A percentile compares a stretch with the other conserved stretches of the same genome.
Evolutionary conservation across 2,113 vertebrate genomes (phyloP).

Genomic region (Aplodontia rufa): DNA sequence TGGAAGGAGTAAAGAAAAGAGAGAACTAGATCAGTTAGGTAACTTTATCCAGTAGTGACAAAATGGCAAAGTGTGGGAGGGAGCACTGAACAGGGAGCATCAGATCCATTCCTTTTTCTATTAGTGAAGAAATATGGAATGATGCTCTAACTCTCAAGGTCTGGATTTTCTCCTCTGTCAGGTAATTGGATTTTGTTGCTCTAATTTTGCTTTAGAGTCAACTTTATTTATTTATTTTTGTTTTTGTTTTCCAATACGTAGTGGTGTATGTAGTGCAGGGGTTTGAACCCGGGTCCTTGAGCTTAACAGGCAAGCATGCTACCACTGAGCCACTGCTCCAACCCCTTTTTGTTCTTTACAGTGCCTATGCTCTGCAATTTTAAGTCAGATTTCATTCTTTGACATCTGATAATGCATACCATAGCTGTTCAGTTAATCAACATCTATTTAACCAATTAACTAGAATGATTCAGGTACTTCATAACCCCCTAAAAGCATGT

Average conservation of each 20-base stretch:
- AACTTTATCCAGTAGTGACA: neutral
- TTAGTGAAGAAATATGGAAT: neutral
- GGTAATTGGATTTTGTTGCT: neutral
- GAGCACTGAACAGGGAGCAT: neutral
- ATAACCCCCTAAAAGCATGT: neutral
- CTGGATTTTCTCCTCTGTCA: slow-evolving; percentile 5
- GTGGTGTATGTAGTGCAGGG: too few relatives aligned
- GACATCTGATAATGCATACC: neutral
- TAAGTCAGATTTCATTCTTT: slow-evolving; percentile 9
- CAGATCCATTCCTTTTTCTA: neutral
- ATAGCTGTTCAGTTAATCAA: neutral
- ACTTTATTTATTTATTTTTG: too few relatives aligned
- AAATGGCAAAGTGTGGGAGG: neutral
- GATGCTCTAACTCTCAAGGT: neutral
- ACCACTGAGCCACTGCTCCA: too few relatives aligned
- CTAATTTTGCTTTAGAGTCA: too few relatives aligned
- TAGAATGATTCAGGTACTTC: neutral
- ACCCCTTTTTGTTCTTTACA: neutral
- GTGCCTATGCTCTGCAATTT: neutral
- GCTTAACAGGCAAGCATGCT: too few relatives aligned
- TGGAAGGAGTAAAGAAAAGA: neutral
- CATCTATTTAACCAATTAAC: neutral
- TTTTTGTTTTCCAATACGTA: too few relatives aligned
- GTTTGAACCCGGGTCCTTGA: too few relatives aligned
- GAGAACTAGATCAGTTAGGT: neutral